Percentiles rank a stretch among this genome's conserved stretches.
These are phyloP conservation scores for Nyctereutes procyonoides DNA, from an alignment of 2,113 vertebrate species.

Conservation along the genomic window DNA sequence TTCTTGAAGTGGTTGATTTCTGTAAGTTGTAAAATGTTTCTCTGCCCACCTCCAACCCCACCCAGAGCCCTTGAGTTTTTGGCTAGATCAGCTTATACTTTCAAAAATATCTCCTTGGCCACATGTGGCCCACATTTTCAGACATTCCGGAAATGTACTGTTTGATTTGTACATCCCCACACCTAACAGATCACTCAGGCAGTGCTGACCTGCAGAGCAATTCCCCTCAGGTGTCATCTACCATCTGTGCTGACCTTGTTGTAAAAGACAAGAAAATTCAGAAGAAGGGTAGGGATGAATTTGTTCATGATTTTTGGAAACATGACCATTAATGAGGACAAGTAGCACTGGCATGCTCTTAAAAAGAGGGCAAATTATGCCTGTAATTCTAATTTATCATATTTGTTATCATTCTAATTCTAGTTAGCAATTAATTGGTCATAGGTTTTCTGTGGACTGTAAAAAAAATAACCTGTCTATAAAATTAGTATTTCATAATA, in stretches of 20 bases:
- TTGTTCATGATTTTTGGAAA: constrained; percentile 70
- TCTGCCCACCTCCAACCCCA: background rate
- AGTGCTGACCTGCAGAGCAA: rapidly evolving
- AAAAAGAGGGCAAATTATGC: background rate
- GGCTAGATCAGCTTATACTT: background rate
- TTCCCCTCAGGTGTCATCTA: background rate
- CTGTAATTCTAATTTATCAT: constrained; percentile 28
- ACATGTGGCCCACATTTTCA: background rate
- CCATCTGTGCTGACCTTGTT: constrained; percentile 59
- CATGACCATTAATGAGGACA: background rate
- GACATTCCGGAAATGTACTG: background rate
- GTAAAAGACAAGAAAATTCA: constrained; percentile 40
- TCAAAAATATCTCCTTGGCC: background rate
- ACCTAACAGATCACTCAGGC: background rate
- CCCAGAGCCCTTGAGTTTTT: background rate
- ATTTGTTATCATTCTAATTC: background rate
- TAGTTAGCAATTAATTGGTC: background rate
- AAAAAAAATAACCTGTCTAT: constrained; percentile 61
- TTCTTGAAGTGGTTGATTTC: background rate
- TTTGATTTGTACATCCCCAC: background rate
- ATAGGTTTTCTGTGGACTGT: constrained; percentile 20
- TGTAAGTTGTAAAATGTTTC: background rate
- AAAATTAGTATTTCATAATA: constrained; percentile 60
- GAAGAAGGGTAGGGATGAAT: background rate
- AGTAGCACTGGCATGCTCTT: background rate